A percentile compares a stretch with the other conserved stretches of the same genome.
These are phyloP conservation scores for Chloropsis hardwickii DNA, from an alignment of 2,113 vertebrate genomes.

Conservation along the genomic window DNA sequence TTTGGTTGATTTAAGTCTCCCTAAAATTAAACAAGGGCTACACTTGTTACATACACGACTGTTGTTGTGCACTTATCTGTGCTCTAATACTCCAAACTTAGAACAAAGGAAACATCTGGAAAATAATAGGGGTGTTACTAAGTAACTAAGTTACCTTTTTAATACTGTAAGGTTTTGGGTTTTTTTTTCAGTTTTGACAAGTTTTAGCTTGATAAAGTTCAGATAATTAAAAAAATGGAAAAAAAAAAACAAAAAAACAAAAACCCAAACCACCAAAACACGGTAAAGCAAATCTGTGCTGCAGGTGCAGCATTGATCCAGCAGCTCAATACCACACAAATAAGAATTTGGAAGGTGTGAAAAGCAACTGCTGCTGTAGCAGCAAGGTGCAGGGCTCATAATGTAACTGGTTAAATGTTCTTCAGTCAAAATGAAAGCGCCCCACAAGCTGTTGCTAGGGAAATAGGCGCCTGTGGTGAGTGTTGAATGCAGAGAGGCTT, in stretches of 20 bases:
- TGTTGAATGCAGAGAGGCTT: slow-evolving; percentile 5
- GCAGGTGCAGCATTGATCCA: not conserved
- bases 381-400: not conserved
- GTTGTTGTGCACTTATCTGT: not conserved
- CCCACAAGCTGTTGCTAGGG: slow-evolving; percentile 44
- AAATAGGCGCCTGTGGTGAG: slow-evolving; percentile 54
- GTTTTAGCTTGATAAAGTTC: not conserved
- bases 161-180: accelerated
- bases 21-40: not conserved
- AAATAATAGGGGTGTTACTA: not conserved
- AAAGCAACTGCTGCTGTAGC: not conserved
- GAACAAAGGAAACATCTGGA: not conserved
- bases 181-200: not conserved
- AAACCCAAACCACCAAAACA: not conserved
- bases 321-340: not conserved
- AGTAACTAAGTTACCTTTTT: not conserved
- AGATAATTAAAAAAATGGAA: not conserved
- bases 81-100: not conserved
- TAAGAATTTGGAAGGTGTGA: not conserved
- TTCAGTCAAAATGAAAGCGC: slow-evolving; percentile 15
- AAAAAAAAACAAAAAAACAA: not conserved
- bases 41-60: not conserved
- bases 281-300: not conserved
- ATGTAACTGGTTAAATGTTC: slow-evolving; percentile 11
- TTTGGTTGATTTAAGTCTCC: not conserved